A percentile compares a stretch with the other conserved stretches of the same genome.
Conservation (phyloP, 1,140 invertebrate species). For the Bombus vancouverensis region DNA sequence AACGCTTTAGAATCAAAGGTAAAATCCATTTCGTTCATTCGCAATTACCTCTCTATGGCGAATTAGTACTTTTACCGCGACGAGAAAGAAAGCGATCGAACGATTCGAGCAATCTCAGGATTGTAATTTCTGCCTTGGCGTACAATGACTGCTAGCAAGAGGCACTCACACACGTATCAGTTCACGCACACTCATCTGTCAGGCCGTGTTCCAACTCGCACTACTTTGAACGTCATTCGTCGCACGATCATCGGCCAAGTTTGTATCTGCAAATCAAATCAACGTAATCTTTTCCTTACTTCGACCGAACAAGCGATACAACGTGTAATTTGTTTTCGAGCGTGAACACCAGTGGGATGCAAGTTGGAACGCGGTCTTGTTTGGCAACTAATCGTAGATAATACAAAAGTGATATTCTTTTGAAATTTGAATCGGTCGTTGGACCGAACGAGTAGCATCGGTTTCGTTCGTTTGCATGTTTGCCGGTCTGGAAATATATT, state of each 20-base stretch:
- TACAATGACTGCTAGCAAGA: constrained; percentile 12
- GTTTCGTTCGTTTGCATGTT: background rate
- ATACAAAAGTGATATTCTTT: constrained; percentile 24
- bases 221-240: constrained; percentile 38
- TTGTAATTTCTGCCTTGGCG: background rate
- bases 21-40: too few relatives aligned
- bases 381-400: constrained; percentile 27
- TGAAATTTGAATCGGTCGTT: background rate
- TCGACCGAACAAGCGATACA: too few relatives aligned
- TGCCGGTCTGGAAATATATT: background rate
- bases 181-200: constrained; percentile 33
- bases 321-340: background rate
- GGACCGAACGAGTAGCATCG: background rate
- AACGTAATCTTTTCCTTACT: background rate
- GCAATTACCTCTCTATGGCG: background rate
- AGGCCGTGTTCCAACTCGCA: constrained; percentile 73
- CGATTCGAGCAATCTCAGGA: background rate
- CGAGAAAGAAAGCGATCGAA: background rate
- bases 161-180: constrained; percentile 24
- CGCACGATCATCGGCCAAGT: constrained; percentile 13
- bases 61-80: background rate
- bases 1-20: background rate
- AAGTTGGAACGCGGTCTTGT: constrained; percentile 68
- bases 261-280: too few relatives aligned
- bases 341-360: constrained; percentile 29